Conservation (phyloP, 2,113 vertebrate genomes). For the Saccopteryx bilineata region DNA sequence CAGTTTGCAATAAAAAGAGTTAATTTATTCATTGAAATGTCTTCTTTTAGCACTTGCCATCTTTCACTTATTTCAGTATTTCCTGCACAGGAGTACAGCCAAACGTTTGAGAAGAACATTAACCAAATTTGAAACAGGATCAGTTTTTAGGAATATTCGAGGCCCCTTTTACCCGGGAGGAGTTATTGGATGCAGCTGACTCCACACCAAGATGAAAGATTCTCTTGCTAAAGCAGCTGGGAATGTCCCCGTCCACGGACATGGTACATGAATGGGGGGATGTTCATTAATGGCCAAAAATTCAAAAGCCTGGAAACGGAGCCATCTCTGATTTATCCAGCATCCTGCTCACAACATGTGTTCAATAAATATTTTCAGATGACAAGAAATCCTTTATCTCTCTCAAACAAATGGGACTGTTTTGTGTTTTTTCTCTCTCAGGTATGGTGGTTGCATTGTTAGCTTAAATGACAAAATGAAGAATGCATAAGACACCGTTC, state of each 20-base stretch:
- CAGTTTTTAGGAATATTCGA: slow-evolving; percentile 52
- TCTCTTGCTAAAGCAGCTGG: slow-evolving; percentile 45
- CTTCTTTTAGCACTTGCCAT: slow-evolving; percentile 76
- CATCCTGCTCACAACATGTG: slow-evolving; percentile 56
- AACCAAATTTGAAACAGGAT: slow-evolving; percentile 64
- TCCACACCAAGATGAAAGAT: slow-evolving; percentile 67
- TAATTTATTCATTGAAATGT: slow-evolving; percentile 79
- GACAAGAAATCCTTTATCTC: slow-evolving; percentile 23
- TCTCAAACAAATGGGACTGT: slow-evolving; percentile 48
- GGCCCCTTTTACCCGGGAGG: slow-evolving; percentile 44
- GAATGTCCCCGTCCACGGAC: background rate
- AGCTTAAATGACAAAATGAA: slow-evolving; percentile 49
- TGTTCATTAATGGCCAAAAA: slow-evolving; percentile 4
- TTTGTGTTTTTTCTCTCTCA: background rate
- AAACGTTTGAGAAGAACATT: slow-evolving; percentile 70
- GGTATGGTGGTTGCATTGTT: background rate
- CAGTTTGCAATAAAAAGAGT: slow-evolving; percentile 76
- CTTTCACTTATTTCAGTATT: slow-evolving; percentile 75
- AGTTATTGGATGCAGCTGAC: slow-evolving; percentile 51
- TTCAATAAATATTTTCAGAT: slow-evolving; percentile 73
- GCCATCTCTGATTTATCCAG: slow-evolving; percentile 14
- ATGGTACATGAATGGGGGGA: background rate
- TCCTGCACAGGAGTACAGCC: slow-evolving; percentile 54
- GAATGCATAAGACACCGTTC: background rate
- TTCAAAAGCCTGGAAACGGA: slow-evolving; percentile 57